Conservation (phyloP, 2,797 vertebrate species). For the Tinamus major region DNA sequence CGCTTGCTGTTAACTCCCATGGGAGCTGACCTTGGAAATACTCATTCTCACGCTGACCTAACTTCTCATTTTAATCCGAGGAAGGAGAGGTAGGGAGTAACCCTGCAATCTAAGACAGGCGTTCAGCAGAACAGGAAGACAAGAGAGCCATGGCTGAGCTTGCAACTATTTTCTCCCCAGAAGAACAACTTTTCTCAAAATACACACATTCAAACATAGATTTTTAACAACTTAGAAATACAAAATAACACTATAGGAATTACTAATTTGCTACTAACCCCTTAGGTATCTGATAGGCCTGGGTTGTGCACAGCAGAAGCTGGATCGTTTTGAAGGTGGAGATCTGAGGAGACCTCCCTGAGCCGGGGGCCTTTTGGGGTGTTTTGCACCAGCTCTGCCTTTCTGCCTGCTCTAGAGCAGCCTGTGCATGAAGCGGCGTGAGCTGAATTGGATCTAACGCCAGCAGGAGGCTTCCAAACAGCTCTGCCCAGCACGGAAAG, state of each 20-base stretch:
- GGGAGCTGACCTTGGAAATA: not conserved
- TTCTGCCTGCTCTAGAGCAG: conserved; percentile 11
- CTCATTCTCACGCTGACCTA: not conserved
- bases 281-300: not conserved
- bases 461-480: conserved; percentile 68
- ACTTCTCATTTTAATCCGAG: conserved; percentile 3
- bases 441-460: conserved; percentile 65
- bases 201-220: not conserved
- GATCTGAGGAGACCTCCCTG: not conserved
- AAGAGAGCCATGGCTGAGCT: not conserved
- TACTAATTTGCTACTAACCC: not conserved
- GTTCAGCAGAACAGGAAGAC: not conserved
- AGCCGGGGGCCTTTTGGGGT: conserved; percentile 26
- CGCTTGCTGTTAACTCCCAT: not conserved
- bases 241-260: not conserved
- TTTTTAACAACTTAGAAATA: not conserved
- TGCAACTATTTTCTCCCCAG: not conserved
- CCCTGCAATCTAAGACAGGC: not conserved
- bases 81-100: conserved; percentile 6
- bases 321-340: not conserved
- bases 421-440: conserved; percentile 23
- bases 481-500: conserved; percentile 54
- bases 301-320: not conserved
- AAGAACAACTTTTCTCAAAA: not conserved
- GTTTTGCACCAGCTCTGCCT: not conserved